Base-by-base conservation (phyloP, 2,888 invertebrate species). In the Polydrusus cervinus region DNA sequence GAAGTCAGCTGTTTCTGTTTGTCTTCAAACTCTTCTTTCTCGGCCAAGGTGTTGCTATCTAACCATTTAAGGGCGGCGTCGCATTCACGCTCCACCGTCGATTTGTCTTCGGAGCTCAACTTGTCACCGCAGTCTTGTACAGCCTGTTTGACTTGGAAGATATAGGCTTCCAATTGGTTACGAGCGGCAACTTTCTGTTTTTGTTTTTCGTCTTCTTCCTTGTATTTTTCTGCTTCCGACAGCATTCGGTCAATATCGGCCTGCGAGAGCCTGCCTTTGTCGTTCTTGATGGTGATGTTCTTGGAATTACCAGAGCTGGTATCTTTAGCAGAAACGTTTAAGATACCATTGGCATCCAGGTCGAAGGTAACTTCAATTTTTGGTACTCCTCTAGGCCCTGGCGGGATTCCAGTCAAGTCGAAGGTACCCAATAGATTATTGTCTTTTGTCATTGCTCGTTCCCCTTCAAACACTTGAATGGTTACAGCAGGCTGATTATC, bases 401-500 rank as follows among this genome's bases (percentile, higher is more conserved):
- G 92, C 8, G 92, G 91, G 34, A 93, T 92, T 49, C 93, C 93
- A 13, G 90, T 90, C 77, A 92, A 84, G 80, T 91, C 91, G 83
- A 92, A 92, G 7, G 89, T 90, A 51, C 92, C 92, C 70, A 93
- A 85, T 5, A 90, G 84, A 84, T 94, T 93, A 88, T 94, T 94
- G 87, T 94, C 93, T 84, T 92, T 93, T 11, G 94, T 93, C 93
- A 94, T 92, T n/a, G 93, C 92, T 45, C 95, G 88, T 86, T 94
- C 94, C 38, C 94, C 94, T 85, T 95, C 90, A 81, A 86, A 89
- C 25, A 90, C 90, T 84, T 89, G 89, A 78, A 91, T 89, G 55
- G 88, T 87, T 49, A 91, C 91, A 9, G 89, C 90, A 7, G 90
- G 89, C 83, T 93, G 93, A 83, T 93, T 92, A 85, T 93, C 92